Conservation (phyloP, 2,888 invertebrate genomes). For the Tryphoninae sp. region DNA sequence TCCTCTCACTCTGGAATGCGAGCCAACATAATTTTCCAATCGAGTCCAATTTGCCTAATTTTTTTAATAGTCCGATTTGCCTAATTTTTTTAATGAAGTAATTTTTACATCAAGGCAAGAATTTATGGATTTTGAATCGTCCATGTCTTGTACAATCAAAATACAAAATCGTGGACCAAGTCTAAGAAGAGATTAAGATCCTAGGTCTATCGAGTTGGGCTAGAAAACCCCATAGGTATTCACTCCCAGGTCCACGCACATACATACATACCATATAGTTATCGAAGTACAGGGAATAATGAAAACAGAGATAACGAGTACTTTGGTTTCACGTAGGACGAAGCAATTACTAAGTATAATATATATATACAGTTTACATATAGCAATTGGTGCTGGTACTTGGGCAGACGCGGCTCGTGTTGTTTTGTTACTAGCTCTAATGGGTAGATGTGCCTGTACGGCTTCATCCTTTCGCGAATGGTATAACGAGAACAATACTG, state of each 20-base stretch:
- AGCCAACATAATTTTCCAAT: too few species aligned
- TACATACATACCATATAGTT: slow-evolving; percentile 20
- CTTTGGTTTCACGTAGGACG: slow-evolving; percentile 52
- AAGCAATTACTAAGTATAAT: slow-evolving; percentile 26
- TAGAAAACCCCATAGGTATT: too few species aligned
- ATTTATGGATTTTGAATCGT: too few species aligned
- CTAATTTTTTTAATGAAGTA: too few species aligned
- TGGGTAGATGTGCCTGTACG: slow-evolving; percentile 27
- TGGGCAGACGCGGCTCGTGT: slow-evolving; percentile 11
- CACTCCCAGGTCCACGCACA: not conserved
- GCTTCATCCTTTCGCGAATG: slow-evolving; percentile 3
- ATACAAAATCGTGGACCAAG: too few species aligned
- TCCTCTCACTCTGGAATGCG: too few species aligned
- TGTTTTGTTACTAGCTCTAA: slow-evolving; percentile 51
- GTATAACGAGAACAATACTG: slow-evolving; percentile 13
- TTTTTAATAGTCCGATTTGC: too few species aligned
- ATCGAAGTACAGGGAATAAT: slow-evolving; percentile 52
- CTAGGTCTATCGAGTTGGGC: too few species aligned
- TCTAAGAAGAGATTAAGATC: too few species aligned
- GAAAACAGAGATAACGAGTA: slow-evolving; percentile 60
- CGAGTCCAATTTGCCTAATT: too few species aligned
- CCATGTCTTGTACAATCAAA: too few species aligned
- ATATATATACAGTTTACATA: slow-evolving; percentile 15
- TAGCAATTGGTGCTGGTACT: slow-evolving; percentile 4
- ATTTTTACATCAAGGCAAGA: too few species aligned